A percentile compares a stretch with the other conserved stretches of the same genome.
These are phyloP conservation scores for Drosophila persimilis DNA, from an alignment of 1,140 invertebrate species.

Conservation along the genomic window DNA sequence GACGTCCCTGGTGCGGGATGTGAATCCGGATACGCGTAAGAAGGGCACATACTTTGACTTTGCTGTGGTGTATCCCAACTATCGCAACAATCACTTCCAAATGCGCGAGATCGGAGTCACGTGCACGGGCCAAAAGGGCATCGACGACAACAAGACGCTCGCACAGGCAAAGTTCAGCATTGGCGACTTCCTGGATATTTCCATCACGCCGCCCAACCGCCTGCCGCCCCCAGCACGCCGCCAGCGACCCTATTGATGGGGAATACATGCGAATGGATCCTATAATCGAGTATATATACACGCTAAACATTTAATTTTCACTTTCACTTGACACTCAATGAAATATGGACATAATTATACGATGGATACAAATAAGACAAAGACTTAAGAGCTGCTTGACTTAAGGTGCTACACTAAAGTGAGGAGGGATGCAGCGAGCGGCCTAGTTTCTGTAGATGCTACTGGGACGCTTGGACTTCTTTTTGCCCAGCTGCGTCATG, in stretches of 20 bases:
- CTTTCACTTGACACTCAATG: slow-evolving; percentile 64
- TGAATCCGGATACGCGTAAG: slow-evolving; percentile 96
- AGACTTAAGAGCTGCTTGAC: slow-evolving; percentile 58
- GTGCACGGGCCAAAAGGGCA: slow-evolving; percentile 94
- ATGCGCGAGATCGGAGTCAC: slow-evolving; percentile 98
- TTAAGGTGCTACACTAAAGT: slow-evolving; percentile 53
- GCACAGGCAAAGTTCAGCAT: slow-evolving; percentile 94
- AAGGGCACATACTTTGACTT: slow-evolving; percentile 99
- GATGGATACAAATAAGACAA: slow-evolving; percentile 66
- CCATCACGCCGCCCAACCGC: slow-evolving; percentile 94
- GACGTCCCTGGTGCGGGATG: slow-evolving; percentile 97
- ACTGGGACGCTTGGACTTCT: slow-evolving; percentile 87
- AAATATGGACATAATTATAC: slow-evolving; percentile 73
- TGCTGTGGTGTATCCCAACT: slow-evolving; percentile 96
- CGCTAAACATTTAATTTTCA: slow-evolving; percentile 61
- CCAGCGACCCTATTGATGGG: slow-evolving; percentile 83
- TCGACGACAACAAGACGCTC: slow-evolving; percentile 95
- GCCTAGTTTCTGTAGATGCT: slow-evolving; percentile 65
- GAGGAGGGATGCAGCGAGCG: slow-evolving; percentile 3
- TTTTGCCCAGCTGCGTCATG: slow-evolving; percentile 87
- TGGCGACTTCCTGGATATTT: slow-evolving; percentile 98
- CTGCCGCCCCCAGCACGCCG: slow-evolving; percentile 88
- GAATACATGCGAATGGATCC: neutral
- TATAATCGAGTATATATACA: slow-evolving; percentile 13
- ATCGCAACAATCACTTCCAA: slow-evolving; percentile 90